These are phyloP conservation scores for Thelaira solivaga DNA, from an alignment of 2,888 invertebrate genomes.

Conservation along the genomic window DNA sequence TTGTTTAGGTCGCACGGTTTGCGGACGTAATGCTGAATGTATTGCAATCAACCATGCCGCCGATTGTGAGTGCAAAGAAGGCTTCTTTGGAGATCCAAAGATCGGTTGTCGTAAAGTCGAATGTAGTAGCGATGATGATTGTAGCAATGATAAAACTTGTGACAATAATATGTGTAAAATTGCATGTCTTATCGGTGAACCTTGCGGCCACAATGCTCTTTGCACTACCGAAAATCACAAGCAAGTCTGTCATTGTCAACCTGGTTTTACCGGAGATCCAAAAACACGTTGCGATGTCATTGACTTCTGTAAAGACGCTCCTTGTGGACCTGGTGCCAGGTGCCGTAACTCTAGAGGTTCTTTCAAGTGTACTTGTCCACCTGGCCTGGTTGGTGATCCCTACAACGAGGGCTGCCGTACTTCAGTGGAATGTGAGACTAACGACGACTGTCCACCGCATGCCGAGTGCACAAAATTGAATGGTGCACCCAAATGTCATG, in stretches of 20 bases:
- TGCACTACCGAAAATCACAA: slow-evolving; percentile 90
- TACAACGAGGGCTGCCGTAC: slow-evolving; percentile 89
- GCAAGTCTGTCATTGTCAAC: slow-evolving; percentile 90
- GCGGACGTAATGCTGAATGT: slow-evolving; percentile 91
- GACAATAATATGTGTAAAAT: slow-evolving; percentile 90
- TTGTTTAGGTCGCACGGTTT: slow-evolving; percentile 84
- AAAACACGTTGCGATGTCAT: slow-evolving; percentile 83
- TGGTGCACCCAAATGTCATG: slow-evolving; percentile 87
- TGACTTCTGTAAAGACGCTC: slow-evolving; percentile 87
- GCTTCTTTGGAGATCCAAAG: slow-evolving; percentile 89
- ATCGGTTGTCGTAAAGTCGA: slow-evolving; percentile 89
- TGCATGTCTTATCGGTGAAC: slow-evolving; percentile 88
- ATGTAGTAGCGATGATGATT: slow-evolving; percentile 84
- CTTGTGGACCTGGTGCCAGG: slow-evolving; percentile 87
- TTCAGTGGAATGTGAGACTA: slow-evolving; percentile 87
- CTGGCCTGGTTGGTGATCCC: slow-evolving; percentile 89
- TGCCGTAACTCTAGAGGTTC: slow-evolving; percentile 89
- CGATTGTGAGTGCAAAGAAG: slow-evolving; percentile 86
- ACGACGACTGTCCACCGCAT: slow-evolving; percentile 88
- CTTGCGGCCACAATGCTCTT: slow-evolving; percentile 90
- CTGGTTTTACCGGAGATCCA: slow-evolving; percentile 90
- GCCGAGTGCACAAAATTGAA: slow-evolving; percentile 86
- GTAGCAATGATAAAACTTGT: slow-evolving; percentile 89
- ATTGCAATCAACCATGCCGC: slow-evolving; percentile 84
- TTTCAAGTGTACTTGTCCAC: slow-evolving; percentile 87